These are phyloP conservation scores for Trinectes maculatus DNA, from an alignment of 2,113 vertebrate species.

Conservation along the genomic window DNA sequence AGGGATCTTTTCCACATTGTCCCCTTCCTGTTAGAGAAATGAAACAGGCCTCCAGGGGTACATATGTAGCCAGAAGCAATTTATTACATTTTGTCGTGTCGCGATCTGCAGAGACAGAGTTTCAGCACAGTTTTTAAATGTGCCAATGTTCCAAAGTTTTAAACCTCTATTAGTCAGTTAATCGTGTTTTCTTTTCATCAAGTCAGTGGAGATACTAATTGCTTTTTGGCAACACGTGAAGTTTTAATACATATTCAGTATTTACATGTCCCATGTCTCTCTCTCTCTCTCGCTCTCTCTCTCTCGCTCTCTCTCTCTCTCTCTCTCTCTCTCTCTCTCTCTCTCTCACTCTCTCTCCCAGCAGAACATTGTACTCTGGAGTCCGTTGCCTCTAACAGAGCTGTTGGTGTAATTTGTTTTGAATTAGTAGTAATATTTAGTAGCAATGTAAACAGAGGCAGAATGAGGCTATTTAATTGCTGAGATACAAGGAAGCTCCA, in stretches of 20 bases:
- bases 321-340: conserved; percentile 15
- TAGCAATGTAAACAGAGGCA: conserved; percentile 46
- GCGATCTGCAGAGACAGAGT: conserved; percentile 5
- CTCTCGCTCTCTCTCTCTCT: background rate
- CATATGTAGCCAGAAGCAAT: conserved; percentile 17
- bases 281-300: background rate
- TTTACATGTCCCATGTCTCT: conserved; percentile 21
- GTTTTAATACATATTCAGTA: conserved; percentile 55
- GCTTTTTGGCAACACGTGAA: conserved; percentile 62
- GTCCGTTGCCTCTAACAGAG: conserved; percentile 39
- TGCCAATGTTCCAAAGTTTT: conserved; percentile 25
- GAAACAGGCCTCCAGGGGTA: background rate
- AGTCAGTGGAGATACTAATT: conserved; percentile 56
- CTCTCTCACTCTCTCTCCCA: conserved; percentile 21
- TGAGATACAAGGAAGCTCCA: conserved; percentile 39
- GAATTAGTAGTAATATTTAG: conserved; percentile 68
- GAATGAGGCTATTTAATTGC: conserved; percentile 44
- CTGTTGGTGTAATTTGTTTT: conserved; percentile 65
- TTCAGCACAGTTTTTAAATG: conserved; percentile 24
- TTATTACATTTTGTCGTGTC: conserved; percentile 19
- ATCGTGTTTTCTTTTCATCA: conserved; percentile 35
- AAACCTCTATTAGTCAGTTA: conserved; percentile 9
- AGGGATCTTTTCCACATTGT: conserved; percentile 17
- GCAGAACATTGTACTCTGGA: conserved; percentile 39
- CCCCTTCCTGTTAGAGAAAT: conserved; percentile 30